Base-by-base conservation (phyloP, 2,888 invertebrate species). In the Amphimallon solstitiale region DNA sequence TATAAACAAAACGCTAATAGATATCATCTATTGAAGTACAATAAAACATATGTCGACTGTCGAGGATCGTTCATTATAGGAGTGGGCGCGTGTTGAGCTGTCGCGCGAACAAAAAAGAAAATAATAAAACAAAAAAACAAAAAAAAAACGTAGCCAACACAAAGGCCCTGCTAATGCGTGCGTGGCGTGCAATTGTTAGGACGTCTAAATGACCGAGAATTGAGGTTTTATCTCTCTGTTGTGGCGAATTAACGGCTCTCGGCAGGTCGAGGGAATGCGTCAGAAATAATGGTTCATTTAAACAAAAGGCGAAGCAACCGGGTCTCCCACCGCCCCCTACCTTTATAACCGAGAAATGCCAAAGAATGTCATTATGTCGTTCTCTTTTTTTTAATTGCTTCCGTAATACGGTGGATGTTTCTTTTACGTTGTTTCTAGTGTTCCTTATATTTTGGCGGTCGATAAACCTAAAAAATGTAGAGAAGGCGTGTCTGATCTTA, bases 241-340 rank as follows among this genome's bases (percentile, higher is more conserved):
- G 43, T 14, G 40, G 56, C 56, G 15, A 56, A 56, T 56, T 56
- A 56, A 40, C 14, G 40, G 23, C 56, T 40, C 40, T 40, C 43
- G 43, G 40, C 12, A 29, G 14, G 29, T 23, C 43, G n/a, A n/a
- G n/a, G 29, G 29, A 29, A 29, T 29, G 29, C 29, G 29, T 29
- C 29, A 29, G 34, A 43, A 56, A 56, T 56, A 56, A 56, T 56
- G 56, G 56, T 56, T 56, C 40, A 56, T 56, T 56, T 56, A 56
- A 56, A 56, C 56, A 56, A 56, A 43, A 56, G 43, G 23, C 56
- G 40, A 51, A 51, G 35, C n/a, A n/a, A n/a, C n/a, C n/a, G n/a
- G n/a, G n/a, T n/a, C n/a, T n/a, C n/a, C n/a, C n/a, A n/a, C n/a
- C n/a, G n/a, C n/a, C n/a, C n/a, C 49, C 23, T 9, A 5, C 9